These are phyloP conservation scores for Gallinago solitaria DNA, from an alignment of 2,797 vertebrate genomes.

Conservation along the genomic window DNA sequence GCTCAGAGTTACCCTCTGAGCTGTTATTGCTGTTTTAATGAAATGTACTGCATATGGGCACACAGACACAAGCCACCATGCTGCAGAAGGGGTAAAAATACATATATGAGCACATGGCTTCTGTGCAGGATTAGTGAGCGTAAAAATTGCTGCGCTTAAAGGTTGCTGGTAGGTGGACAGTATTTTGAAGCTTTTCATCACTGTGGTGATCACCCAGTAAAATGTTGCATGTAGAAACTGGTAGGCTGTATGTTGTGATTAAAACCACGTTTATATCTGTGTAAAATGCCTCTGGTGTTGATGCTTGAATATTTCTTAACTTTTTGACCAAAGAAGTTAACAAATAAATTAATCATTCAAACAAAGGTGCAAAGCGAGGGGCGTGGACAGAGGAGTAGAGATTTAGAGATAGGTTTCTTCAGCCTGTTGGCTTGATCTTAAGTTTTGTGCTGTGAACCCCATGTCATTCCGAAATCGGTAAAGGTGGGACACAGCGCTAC, in stretches of 20 bases:
- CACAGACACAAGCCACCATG: accelerated
- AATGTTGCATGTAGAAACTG: background rate
- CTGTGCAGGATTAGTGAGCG: background rate
- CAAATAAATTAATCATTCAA: background rate
- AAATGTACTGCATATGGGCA: background rate
- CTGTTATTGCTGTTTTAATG: background rate
- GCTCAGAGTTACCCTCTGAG: background rate
- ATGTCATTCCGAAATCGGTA: background rate
- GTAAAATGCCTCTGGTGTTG: background rate
- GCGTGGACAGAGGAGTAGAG: background rate
- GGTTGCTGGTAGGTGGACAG: accelerated
- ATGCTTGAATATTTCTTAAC: background rate
- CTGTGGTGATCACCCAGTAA: background rate
- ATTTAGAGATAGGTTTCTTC: background rate
- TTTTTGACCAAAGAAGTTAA: background rate
- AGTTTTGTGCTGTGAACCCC: background rate
- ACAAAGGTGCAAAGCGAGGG: background rate
- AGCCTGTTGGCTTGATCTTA: background rate
- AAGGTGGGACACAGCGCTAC: accelerated
- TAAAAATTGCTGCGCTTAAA: background rate
- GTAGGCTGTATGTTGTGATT: background rate
- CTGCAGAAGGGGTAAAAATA: background rate
- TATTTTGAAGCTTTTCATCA: background rate
- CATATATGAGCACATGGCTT: accelerated
- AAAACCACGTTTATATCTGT: background rate